Base-by-base conservation (phyloP, 1,140 invertebrate species). In the Drosophila nebulosa region DNA sequence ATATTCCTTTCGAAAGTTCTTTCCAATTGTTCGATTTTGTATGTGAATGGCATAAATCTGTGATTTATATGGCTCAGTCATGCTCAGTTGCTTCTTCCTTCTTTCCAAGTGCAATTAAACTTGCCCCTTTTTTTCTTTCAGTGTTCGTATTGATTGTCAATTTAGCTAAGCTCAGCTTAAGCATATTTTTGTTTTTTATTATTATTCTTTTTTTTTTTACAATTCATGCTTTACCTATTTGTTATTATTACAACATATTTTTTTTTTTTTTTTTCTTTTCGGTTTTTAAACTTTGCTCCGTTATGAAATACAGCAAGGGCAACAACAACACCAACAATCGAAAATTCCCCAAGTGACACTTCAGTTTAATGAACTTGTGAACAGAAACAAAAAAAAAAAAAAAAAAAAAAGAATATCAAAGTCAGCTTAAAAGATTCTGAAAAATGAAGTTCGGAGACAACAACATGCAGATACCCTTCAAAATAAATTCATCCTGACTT, bases 351-450 rank as follows among this genome's bases (percentile, higher is more conserved):
- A 66, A 85, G 80, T 86, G 74, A 78, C 77, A 85, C 80, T 81
- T 81, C 78, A 86, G 80, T 85, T 85, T 85, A 88, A 81, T 80
- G 80, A 85, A 85, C 80, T 75, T 62, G 80, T 68, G 64, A 60
- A 46, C 76, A 79, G 42, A 74, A 58, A 4, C 57, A 71, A 27
- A 64, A 30, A 9, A 50, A 53, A 63, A 30, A 26, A 42, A 30
- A 30, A 1, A 4, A 2, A 9, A 2, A 2, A 18, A 35, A 65
- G 55, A 72, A 53, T 69, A 56, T 60, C 71, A 69, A 69, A 59
- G 66, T 64, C 74, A 69, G 64, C 61, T 35, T 14, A 42, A 63
- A 67, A 30, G 12, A 46, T 21, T 46, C 39, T 21, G 7, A 36
- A 36, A 46, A 42, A 57, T 59, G 9, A 21, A 52, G 39, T 46